Percentiles rank a stretch among this genome's conserved stretches.
phyloP scores from a whole-genome alignment of 2,797 vertebrate species.

The Nyctalus aviator region DNA sequence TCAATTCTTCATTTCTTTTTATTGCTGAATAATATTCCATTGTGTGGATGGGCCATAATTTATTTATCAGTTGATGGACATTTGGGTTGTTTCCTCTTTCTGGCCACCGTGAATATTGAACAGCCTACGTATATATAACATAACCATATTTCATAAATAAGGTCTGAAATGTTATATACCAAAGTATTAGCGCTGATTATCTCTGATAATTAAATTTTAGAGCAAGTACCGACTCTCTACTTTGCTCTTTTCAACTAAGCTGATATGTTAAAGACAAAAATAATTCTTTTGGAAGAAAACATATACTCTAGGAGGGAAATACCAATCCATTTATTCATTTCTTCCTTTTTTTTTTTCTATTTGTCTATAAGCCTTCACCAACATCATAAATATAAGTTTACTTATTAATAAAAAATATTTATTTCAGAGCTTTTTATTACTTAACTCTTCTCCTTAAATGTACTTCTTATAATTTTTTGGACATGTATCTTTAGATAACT shows the following conservation, averaged over 20 bases:
- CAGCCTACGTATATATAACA: background rate
- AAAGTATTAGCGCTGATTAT: background rate
- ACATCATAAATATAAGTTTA: background rate
- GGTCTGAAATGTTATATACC: background rate
- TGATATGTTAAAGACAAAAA: slow-evolving; percentile 36
- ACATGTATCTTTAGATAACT: background rate
- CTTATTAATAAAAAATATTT: background rate
- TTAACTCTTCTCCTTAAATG: background rate
- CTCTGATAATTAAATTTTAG: background rate
- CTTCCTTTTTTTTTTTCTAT: background rate
- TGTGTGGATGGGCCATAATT: background rate
- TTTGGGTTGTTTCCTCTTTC: background rate
- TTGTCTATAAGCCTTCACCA: background rate
- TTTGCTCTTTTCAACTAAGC: background rate
- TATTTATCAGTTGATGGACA: background rate
- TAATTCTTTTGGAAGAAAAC: background rate
- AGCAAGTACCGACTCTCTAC: background rate
- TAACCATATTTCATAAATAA: background rate
- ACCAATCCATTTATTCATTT: background rate
- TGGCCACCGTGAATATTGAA: background rate
- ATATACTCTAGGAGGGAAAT: background rate
- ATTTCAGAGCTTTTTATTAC: slow-evolving; percentile 4
- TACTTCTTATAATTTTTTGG: background rate
- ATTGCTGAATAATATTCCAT: background rate
- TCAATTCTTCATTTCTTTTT: background rate